These are phyloP conservation scores for Carollia perspicillata DNA, from an alignment of 2,113 vertebrate species.

Conservation along the genomic window DNA sequence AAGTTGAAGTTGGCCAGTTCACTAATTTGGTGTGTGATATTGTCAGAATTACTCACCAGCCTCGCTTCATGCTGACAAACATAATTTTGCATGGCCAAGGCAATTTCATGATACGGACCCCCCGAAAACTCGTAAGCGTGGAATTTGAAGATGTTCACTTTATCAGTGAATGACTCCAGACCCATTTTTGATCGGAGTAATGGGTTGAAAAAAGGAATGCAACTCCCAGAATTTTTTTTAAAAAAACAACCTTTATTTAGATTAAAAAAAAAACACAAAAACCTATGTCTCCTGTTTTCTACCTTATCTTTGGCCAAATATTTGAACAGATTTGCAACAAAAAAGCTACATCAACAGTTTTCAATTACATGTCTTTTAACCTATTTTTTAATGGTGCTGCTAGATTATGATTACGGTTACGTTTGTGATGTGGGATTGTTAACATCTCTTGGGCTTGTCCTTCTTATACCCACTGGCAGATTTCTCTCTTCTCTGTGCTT, in stretches of 20 bases:
- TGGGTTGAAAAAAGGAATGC: not conserved
- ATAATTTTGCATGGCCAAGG: constrained; percentile 65
- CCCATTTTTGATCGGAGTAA: not conserved
- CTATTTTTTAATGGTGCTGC: not conserved
- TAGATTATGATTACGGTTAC: not conserved
- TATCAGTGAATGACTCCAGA: not conserved
- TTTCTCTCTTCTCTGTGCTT: not conserved
- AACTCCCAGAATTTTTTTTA: not conserved
- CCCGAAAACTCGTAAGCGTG: not conserved
- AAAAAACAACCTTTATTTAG: not conserved
- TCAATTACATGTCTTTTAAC: not conserved
- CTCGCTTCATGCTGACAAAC: constrained; percentile 49
- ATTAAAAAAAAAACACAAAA: not conserved
- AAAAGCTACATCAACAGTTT: not conserved
- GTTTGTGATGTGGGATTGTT: not conserved
- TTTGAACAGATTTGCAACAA: not conserved
- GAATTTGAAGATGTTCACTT: not conserved
- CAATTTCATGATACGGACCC: constrained; percentile 57
- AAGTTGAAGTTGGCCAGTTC: constrained; percentile 39
- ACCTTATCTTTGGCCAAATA: not conserved
- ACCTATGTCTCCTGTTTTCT: not conserved
- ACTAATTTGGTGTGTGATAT: constrained; percentile 1
- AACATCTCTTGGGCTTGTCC: not conserved
- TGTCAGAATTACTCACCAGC: constrained; percentile 71
- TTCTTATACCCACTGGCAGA: not conserved